phyloP scores from a whole-genome alignment of 2,113 vertebrate species.

The Oryzias woworae region DNA sequence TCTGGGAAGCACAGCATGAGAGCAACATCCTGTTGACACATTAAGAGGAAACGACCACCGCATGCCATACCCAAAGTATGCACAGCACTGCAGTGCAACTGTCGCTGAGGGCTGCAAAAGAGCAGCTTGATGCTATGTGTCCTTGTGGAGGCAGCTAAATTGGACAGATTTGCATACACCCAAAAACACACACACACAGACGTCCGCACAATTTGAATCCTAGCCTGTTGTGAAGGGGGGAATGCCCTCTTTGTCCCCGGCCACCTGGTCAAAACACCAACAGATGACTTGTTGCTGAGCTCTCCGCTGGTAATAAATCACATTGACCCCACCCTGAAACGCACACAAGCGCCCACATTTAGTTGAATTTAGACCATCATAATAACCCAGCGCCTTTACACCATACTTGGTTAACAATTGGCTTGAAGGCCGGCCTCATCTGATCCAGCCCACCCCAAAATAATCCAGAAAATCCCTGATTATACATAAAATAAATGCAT shows the following conservation, averaged over 20 bases:
- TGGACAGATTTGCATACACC: constrained; percentile 55
- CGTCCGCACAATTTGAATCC: constrained; percentile 39
- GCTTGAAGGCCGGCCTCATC: neutral
- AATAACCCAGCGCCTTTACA: constrained; percentile 25
- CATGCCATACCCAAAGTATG: constrained; percentile 42
- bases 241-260: constrained; percentile 74
- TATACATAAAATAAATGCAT: no score
- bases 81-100: constrained; percentile 40
- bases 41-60: constrained; percentile 68
- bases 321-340: constrained; percentile 24
- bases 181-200: constrained; percentile 10
- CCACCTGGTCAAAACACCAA: constrained; percentile 80
- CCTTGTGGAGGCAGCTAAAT: constrained; percentile 68
- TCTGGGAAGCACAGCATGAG: constrained; percentile 70
- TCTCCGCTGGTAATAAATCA: constrained; percentile 72
- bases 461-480: no score
- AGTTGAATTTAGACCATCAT: constrained; percentile 21
- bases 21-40: constrained; percentile 72
- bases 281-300: constrained; percentile 79
- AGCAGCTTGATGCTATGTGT: constrained; percentile 57
- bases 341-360: constrained; percentile 9
- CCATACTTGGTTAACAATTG: neutral
- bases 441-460: no score
- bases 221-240: constrained; percentile 57
- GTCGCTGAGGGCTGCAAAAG: constrained; percentile 55